Percentiles rank a stretch among this genome's conserved stretches.
phyloP scores from a whole-genome alignment of 64 coral and sea anemone species.

The Montipora capricornis region DNA sequence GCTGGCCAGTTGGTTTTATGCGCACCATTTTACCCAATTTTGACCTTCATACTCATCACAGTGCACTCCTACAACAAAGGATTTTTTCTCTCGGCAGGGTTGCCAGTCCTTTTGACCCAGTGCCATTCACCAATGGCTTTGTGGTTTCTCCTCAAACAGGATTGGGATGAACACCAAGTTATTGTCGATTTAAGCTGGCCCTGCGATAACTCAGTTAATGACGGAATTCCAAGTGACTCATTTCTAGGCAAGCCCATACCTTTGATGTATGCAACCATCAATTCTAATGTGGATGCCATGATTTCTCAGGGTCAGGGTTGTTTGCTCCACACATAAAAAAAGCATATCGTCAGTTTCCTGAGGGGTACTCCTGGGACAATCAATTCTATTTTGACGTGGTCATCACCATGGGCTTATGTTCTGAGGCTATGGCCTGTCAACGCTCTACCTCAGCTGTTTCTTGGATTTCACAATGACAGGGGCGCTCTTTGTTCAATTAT shows the following conservation, averaged over 20 bases:
- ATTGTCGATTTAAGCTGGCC: slow-evolving; percentile 70
- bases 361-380: slow-evolving; percentile 54
- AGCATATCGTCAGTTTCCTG: slow-evolving; percentile 37
- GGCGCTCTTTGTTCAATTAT: slow-evolving; percentile 48
- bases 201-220: slow-evolving; percentile 40
- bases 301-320: slow-evolving; percentile 27
- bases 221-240: slow-evolving; percentile 25
- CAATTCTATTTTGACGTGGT: slow-evolving; percentile 61
- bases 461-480: slow-evolving; percentile 41
- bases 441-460: slow-evolving; percentile 49
- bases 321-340: slow-evolving; percentile 39
- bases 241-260: slow-evolving; percentile 25
- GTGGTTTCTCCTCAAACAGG: slow-evolving; percentile 41
- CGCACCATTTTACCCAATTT: neutral
- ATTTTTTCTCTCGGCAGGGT: neutral
- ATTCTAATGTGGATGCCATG: slow-evolving; percentile 24
- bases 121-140: slow-evolving; percentile 1
- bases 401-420: slow-evolving; percentile 45
- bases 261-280: neutral
- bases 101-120: neutral
- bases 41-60: neutral
- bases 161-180: slow-evolving; percentile 28
- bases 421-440: slow-evolving; percentile 64
- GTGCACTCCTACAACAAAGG: neutral
- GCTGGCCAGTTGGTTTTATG: neutral